Percentiles rank a stretch among this genome's conserved stretches.
These are phyloP conservation scores for Spodoptera picta DNA, from an alignment of 2,888 invertebrate species.

Conservation along the genomic window DNA sequence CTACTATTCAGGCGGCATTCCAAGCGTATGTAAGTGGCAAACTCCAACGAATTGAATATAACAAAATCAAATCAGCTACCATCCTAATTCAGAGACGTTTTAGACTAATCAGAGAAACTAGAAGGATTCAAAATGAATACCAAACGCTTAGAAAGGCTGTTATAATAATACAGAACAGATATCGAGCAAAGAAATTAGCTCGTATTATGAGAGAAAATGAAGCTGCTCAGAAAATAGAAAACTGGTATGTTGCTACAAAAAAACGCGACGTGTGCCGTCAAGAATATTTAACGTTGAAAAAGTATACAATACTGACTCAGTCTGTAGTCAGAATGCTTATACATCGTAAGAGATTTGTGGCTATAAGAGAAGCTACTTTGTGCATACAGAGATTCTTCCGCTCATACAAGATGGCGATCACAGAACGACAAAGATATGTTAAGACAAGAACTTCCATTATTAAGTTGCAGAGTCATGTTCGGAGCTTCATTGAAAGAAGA, in stretches of 20 bases:
- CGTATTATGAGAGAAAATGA: conserved; percentile 56
- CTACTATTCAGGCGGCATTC: conserved; percentile 80
- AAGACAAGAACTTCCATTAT: conserved; percentile 58
- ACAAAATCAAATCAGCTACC: conserved; percentile 66
- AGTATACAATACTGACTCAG: conserved; percentile 72
- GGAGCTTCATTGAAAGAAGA: conserved; percentile 68
- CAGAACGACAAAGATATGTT: conserved; percentile 63
- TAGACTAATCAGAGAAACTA: conserved; percentile 65
- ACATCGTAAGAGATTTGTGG: conserved; percentile 63
- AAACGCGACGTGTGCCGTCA: conserved; percentile 66
- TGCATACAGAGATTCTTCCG: conserved; percentile 80
- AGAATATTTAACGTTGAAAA: conserved; percentile 66
- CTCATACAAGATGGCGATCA: conserved; percentile 64
- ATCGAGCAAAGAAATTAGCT: conserved; percentile 66
- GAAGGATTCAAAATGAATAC: conserved; percentile 65
- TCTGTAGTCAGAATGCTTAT: conserved; percentile 73
- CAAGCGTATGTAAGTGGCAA: conserved; percentile 66
- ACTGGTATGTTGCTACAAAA: conserved; percentile 72
- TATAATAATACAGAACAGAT: conserved; percentile 74
- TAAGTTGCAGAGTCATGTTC: conserved; percentile 66
- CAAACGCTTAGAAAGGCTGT: conserved; percentile 62
- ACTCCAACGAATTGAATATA: conserved; percentile 66
- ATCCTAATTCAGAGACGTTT: conserved; percentile 79
- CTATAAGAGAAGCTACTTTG: conserved; percentile 62
- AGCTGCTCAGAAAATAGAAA: conserved; percentile 76